A percentile compares a stretch with the other conserved stretches of the same genome.
phyloP scores from a whole-genome alignment of 2,888 invertebrate genomes.

The Amiota communis region DNA sequence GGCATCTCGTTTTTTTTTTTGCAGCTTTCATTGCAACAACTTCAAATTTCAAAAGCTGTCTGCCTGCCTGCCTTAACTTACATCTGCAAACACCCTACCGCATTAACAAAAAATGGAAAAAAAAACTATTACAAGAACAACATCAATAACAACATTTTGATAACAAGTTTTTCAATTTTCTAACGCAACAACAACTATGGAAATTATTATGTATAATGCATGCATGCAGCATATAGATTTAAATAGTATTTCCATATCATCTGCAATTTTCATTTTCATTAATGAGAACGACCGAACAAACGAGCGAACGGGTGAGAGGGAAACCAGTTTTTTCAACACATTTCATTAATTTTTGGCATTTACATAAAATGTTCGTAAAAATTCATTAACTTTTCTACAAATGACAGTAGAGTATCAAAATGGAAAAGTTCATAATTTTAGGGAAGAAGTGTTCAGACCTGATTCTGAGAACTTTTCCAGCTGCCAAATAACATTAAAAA shows the following conservation, averaged over 20 bases:
- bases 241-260: background rate
- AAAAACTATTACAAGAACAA: slow-evolving; percentile 1
- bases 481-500: too few relatives aligned
- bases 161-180: slow-evolving; percentile 15
- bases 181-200: slow-evolving; percentile 16
- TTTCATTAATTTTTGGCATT: background rate
- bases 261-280: background rate
- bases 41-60: slow-evolving; percentile 9
- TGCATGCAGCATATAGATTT: slow-evolving; percentile 15
- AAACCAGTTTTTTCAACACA: slow-evolving; percentile 9
- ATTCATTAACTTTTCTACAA: slow-evolving; percentile 5
- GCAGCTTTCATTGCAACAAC: background rate
- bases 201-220: slow-evolving; percentile 9
- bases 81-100: slow-evolving; percentile 12
- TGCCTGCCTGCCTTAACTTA: background rate
- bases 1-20: background rate
- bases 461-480: too few relatives aligned
- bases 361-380: slow-evolving; percentile 21
- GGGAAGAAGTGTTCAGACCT: too few relatives aligned
- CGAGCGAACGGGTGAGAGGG: background rate
- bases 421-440: background rate
- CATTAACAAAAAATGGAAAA: background rate
- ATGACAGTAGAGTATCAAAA: background rate
- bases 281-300: background rate
- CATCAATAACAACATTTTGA: slow-evolving; percentile 2